phyloP scores from a whole-genome alignment of 2,888 invertebrate genomes.

The Lacanobia oleracea region DNA sequence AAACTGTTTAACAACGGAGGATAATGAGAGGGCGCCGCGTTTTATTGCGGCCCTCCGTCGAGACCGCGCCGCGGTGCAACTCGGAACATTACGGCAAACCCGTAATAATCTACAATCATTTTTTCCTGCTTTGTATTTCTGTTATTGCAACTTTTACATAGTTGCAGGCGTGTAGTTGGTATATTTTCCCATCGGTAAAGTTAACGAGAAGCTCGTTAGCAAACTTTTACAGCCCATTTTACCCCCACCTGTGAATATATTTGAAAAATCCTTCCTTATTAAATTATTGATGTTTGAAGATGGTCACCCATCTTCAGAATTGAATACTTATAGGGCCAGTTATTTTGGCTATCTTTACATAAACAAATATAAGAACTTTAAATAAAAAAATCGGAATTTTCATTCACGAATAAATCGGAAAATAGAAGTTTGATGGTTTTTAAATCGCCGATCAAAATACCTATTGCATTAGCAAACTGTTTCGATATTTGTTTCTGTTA shows the following conservation, averaged over 20 bases:
- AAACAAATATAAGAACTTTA: no score
- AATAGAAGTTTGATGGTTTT: no score
- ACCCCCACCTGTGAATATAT: no score
- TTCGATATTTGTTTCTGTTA: not conserved
- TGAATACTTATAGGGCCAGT: no score
- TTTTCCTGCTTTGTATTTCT: slow-evolving; percentile 1
- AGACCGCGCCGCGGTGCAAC: not conserved
- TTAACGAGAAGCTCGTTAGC: not conserved
- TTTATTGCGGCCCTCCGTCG: slow-evolving; percentile 8
- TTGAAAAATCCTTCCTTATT: no score
- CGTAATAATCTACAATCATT: slow-evolving; percentile 41
- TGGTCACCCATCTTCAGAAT: no score
- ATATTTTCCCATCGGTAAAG: not conserved
- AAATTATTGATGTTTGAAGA: no score
- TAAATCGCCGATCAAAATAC: not conserved
- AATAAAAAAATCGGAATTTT: no score
- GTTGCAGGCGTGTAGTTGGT: not conserved
- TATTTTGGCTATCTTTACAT: no score
- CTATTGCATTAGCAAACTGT: not conserved
- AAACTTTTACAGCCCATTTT: not conserved
- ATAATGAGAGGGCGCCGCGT: slow-evolving; percentile 56
- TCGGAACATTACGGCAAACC: slow-evolving; percentile 9
- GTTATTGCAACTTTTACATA: not conserved
- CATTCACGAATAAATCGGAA: no score
- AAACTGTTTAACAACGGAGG: slow-evolving; percentile 61